Conservation (phyloP, 2,888 invertebrate species). For the Melanostoma scalare region DNA sequence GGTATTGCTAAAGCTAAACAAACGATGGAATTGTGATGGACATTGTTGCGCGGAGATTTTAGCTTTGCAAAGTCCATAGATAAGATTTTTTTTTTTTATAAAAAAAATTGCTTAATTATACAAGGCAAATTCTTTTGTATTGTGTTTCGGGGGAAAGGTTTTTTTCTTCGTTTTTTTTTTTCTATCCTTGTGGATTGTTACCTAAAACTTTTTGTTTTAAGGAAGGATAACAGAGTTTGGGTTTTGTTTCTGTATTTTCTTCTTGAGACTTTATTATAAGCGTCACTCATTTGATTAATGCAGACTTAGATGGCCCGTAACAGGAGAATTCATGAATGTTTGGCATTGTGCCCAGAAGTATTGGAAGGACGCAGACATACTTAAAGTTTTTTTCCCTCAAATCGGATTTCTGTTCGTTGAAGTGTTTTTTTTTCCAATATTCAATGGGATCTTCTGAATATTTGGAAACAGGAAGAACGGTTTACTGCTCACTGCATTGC, state of each 20-base stretch:
- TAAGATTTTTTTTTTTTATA: neutral
- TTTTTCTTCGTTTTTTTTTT: no score
- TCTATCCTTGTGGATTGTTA: no score
- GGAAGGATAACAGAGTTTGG: neutral
- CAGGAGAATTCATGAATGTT: constrained; percentile 10
- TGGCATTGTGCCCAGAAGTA: constrained; percentile 1
- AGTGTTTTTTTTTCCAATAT: neutral
- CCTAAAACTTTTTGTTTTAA: neutral
- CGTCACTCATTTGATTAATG: constrained; percentile 25
- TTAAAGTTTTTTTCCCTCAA: neutral
- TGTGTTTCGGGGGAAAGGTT: neutral
- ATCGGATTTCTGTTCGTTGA: neutral
- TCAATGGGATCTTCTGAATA: no score
- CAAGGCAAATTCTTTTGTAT: neutral
- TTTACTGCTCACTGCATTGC: no score
- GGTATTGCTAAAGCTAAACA: neutral
- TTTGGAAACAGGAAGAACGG: no score
- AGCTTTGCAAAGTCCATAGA: constrained; percentile 3
- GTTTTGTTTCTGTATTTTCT: constrained; percentile 1
- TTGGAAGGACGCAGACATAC: neutral
- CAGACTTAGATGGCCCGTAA: constrained; percentile 11
- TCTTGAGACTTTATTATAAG: constrained; percentile 16
- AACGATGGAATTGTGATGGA: constrained; percentile 22
- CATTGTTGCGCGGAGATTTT: constrained; percentile 11
- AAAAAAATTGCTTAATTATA: constrained; percentile 25